Conservation (phyloP, 2,113 vertebrate species). For the Calypte anna region DNA sequence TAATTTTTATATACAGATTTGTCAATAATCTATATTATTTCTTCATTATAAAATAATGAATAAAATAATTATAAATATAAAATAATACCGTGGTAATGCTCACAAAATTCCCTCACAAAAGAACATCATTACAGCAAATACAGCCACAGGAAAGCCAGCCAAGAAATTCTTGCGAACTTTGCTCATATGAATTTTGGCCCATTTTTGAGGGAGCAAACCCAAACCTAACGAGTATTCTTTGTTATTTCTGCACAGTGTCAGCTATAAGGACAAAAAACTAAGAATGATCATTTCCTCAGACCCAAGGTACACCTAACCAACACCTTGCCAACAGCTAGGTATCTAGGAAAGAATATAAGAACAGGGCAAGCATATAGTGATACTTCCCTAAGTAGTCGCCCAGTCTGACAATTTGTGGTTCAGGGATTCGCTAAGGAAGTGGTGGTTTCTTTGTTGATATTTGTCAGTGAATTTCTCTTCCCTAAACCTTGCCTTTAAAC, state of each 20-base stretch:
- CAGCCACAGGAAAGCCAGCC: neutral
- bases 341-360: neutral
- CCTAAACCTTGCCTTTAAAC: conserved; percentile 12
- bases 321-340: neutral
- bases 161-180: neutral
- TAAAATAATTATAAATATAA: neutral
- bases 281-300: neutral
- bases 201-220: neutral
- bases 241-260: neutral
- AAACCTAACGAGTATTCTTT: neutral
- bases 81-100: neutral
- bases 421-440: neutral
- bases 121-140: neutral
- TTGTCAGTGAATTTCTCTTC: conserved; percentile 19
- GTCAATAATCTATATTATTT: neutral
- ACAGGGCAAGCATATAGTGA: neutral
- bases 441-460: neutral
- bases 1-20: neutral
- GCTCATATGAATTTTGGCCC: neutral
- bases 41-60: neutral
- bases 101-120: neutral
- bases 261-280: neutral
- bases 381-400: neutral
- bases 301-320: neutral
- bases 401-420: neutral